A percentile compares a stretch with the other conserved stretches of the same genome.
Evolutionary conservation across 1,140 invertebrate genomes (phyloP).

Genomic region (Gyrodactylus salaris): DNA sequence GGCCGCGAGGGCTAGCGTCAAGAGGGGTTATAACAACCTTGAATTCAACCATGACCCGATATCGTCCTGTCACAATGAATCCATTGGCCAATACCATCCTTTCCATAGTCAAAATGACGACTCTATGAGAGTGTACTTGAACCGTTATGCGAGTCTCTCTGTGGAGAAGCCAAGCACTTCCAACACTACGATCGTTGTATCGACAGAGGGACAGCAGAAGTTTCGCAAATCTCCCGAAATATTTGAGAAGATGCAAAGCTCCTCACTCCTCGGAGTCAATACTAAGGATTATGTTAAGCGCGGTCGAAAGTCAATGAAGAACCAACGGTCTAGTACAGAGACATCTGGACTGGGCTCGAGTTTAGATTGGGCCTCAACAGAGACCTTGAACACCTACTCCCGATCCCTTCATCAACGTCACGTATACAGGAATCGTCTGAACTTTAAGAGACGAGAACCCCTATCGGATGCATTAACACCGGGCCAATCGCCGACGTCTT

Average conservation of each 20-base stretch:
- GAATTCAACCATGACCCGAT: no score
- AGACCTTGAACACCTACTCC: neutral
- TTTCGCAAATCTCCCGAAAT: neutral
- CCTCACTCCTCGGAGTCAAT: neutral
- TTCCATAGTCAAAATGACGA: neutral
- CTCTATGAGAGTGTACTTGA: neutral
- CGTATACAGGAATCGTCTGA: neutral
- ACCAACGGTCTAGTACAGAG: conserved; percentile 1
- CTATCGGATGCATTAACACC: neutral
- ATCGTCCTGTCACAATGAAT: no score
- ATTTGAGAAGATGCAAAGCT: neutral
- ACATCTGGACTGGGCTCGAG: neutral
- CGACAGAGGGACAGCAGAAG: neutral
- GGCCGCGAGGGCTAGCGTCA: neutral
- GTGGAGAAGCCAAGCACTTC: neutral
- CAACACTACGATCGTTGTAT: neutral
- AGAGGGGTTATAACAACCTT: neutral
- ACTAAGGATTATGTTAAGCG: neutral
- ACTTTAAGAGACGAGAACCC: neutral
- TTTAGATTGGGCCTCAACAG: neutral
- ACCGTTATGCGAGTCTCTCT: neutral
- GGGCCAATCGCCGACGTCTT: neutral
- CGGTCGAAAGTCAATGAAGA: neutral
- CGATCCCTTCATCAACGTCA: neutral
- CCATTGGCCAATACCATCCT: neutral